A percentile compares a stretch with the other conserved stretches of the same genome.
These are phyloP conservation scores for Barypeithes pellucidus DNA, from an alignment of 2,888 invertebrate genomes.

Conservation along the genomic window DNA sequence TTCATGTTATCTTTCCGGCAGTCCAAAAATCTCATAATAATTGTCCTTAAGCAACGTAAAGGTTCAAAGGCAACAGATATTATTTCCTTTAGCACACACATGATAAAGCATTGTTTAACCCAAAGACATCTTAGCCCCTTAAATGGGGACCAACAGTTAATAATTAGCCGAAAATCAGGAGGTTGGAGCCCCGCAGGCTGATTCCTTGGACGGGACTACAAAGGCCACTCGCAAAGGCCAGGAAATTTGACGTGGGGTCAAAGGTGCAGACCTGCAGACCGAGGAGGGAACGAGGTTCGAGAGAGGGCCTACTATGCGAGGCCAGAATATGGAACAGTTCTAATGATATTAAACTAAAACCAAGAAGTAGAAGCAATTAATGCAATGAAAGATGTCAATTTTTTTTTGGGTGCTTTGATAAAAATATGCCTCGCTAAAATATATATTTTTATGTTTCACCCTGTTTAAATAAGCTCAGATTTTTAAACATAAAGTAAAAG, in stretches of 20 bases:
- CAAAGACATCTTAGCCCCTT: conserved; percentile 50
- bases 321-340: not conserved
- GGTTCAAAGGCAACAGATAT: conserved; percentile 51
- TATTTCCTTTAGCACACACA: conserved; percentile 54
- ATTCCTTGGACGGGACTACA: conserved; percentile 63
- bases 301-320: conserved; percentile 28
- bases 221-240: conserved; percentile 66
- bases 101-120: conserved; percentile 54
- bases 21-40: conserved; percentile 6
- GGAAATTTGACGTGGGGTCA: conserved; percentile 69
- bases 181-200: conserved; percentile 57
- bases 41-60: conserved; percentile 31
- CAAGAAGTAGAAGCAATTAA: too few relatives aligned
- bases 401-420: too few relatives aligned
- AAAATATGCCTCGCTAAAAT: too few relatives aligned
- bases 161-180: conserved; percentile 66
- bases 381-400: too few relatives aligned
- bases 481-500: too few relatives aligned
- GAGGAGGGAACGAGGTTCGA: not conserved
- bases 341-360: too few relatives aligned
- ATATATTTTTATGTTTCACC: too few relatives aligned
- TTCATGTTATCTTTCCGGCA: not conserved
- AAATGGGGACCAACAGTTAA: conserved; percentile 56
- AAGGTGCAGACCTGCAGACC: conserved; percentile 59
- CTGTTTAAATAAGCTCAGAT: too few relatives aligned